A percentile compares a stretch with the other conserved stretches of the same genome.
These are phyloP conservation scores for Blastobasis lacticolella DNA, from an alignment of 2,888 invertebrate species.

Conservation along the genomic window DNA sequence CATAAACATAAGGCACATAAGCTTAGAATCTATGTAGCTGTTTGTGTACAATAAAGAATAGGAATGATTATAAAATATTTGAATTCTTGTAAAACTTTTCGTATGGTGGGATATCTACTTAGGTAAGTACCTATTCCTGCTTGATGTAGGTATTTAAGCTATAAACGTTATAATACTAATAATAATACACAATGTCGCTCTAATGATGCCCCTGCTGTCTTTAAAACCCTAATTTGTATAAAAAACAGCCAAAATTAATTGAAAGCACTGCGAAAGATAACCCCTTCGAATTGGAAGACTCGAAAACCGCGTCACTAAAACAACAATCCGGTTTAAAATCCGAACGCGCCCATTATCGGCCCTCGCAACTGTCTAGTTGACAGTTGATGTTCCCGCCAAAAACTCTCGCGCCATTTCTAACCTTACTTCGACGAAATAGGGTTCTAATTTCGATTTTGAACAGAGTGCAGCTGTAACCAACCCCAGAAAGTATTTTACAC, in stretches of 20 bases:
- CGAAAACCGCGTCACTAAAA: conserved; percentile 31
- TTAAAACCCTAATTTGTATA: no score
- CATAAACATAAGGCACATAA: no score
- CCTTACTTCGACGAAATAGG: conserved; percentile 14
- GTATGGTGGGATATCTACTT: no score
- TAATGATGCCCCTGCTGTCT: no score
- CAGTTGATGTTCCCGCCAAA: conserved; percentile 45
- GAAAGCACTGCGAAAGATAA: conserved; percentile 9
- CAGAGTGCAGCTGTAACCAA: conserved; percentile 16
- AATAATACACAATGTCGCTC: no score
- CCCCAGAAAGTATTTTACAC: conserved; percentile 49
- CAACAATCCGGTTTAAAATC: conserved; percentile 54
- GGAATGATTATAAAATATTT: no score
- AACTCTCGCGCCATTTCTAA: conserved; percentile 15
- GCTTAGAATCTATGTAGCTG: no score
- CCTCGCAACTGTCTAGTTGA: conserved; percentile 56
- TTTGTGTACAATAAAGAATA: no score
- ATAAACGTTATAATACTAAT: no score
- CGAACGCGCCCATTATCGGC: conserved; percentile 44
- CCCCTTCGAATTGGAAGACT: conserved; percentile 4
- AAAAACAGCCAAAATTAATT: conserved; percentile 13
- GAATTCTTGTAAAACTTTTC: no score
- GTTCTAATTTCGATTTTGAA: conserved; percentile 18
- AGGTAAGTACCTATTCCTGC: no score
- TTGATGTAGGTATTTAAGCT: no score